These are phyloP conservation scores for Apoda limacodes DNA, from an alignment of 2,888 invertebrate species.

Conservation along the genomic window DNA sequence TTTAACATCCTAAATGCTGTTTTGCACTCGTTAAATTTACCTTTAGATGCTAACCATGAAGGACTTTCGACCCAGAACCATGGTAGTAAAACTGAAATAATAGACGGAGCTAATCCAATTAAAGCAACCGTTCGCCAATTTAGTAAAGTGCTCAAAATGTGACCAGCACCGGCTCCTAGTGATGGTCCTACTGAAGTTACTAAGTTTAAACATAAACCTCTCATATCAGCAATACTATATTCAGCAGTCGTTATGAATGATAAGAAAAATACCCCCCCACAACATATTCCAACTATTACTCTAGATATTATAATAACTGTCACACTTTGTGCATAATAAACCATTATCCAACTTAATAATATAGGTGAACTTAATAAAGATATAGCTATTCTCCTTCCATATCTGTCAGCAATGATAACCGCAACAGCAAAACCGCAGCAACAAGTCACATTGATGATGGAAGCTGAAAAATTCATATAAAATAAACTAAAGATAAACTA, in stretches of 20 bases:
- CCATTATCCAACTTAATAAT: constrained; percentile 14
- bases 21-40: constrained; percentile 18
- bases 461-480: constrained; percentile 18
- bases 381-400: constrained; percentile 13
- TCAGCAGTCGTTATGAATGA: constrained; percentile 9
- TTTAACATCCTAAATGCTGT: constrained; percentile 11
- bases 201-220: constrained; percentile 13
- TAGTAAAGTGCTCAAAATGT: constrained; percentile 15
- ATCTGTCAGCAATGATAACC: constrained; percentile 12
- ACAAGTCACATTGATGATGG: constrained; percentile 16
- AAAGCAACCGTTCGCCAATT: constrained; percentile 20
- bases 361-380: constrained; percentile 12
- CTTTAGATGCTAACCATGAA: constrained; percentile 21
- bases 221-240: constrained; percentile 11
- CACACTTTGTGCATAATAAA: constrained; percentile 13
- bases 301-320: constrained; percentile 12
- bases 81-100: constrained; percentile 12
- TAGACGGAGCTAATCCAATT: constrained; percentile 16
- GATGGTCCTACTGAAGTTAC: constrained; percentile 16
- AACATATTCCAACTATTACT: constrained; percentile 17
- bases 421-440: constrained; percentile 12
- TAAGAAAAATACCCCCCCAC: constrained; percentile 15
- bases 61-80: constrained; percentile 21
- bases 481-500: too few relatives aligned
- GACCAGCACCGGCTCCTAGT: constrained; percentile 16